phyloP scores from a whole-genome alignment of 2,888 invertebrate species.

The Diachrysia chrysitis region DNA sequence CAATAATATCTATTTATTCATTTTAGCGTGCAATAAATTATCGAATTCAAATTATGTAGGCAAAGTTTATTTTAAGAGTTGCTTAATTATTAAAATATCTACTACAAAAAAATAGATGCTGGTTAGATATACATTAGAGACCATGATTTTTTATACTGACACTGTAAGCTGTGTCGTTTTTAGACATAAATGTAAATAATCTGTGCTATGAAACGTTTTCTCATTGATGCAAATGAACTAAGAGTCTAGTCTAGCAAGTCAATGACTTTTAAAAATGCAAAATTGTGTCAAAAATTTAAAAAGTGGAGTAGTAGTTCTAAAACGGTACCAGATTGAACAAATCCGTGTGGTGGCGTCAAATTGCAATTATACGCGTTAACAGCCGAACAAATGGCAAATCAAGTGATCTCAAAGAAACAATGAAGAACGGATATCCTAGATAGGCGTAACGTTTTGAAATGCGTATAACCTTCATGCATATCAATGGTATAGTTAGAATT shows the following conservation, averaged over 20 bases:
- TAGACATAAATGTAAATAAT: too few relatives aligned
- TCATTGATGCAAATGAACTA: neutral
- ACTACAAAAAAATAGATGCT: too few relatives aligned
- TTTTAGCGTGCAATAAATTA: too few relatives aligned
- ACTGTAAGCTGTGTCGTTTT: too few relatives aligned
- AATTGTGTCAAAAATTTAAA: slow-evolving; percentile 34
- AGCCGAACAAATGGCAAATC: slow-evolving; percentile 30
- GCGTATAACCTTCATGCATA: neutral
- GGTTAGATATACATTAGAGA: too few relatives aligned
- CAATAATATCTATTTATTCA: too few relatives aligned
- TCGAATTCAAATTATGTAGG: too few relatives aligned
- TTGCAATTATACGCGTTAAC: slow-evolving; percentile 42
- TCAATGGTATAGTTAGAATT: neutral
- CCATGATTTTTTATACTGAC: too few relatives aligned
- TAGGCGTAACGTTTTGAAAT: neutral
- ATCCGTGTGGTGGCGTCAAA: slow-evolving; percentile 35
- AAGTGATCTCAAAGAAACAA: slow-evolving; percentile 25
- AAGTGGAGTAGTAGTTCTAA: slow-evolving; percentile 50
- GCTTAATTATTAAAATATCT: too few relatives aligned
- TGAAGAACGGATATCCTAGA: slow-evolving; percentile 13
- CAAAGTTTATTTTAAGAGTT: too few relatives aligned
- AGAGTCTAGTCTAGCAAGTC: neutral
- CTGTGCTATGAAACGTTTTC: too few relatives aligned
- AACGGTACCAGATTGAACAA: slow-evolving; percentile 51
- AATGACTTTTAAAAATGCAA: slow-evolving; percentile 16